Conservation (phyloP, 64 coral and sea anemone genomes). For the Anthopleura sola region DNA sequence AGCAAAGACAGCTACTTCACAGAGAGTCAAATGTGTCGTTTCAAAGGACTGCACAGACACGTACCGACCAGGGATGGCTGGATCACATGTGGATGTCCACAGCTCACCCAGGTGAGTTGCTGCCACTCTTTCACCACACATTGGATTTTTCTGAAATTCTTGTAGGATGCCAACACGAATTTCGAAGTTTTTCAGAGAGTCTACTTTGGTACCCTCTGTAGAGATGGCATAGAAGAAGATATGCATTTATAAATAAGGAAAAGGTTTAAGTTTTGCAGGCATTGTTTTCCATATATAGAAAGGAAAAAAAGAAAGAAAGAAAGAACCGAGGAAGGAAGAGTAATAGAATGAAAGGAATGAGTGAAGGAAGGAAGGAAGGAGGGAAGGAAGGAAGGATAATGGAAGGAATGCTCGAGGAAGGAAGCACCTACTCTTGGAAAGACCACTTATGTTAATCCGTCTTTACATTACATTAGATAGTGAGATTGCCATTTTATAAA, state of each 20-base stretch:
- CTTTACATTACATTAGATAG: no score
- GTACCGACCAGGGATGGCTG: conserved; percentile 65
- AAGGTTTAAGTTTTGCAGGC: background rate
- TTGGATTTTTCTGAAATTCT: conserved; percentile 61
- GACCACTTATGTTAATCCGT: no score
- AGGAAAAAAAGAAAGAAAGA: no score
- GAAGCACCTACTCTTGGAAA: background rate
- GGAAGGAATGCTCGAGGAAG: background rate
- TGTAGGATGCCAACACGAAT: conserved; percentile 62
- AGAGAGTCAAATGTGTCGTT: conserved; percentile 42
- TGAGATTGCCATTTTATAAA: no score
- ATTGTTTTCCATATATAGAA: no score
- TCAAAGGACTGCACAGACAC: conserved; percentile 68
- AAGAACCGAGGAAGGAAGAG: no score
- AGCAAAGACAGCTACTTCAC: conserved; percentile 81
- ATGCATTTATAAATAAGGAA: background rate
- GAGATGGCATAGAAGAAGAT: background rate
- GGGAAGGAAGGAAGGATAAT: background rate
- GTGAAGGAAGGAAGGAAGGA: background rate
- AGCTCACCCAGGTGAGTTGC: conserved; percentile 48
- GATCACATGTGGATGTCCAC: conserved; percentile 74
- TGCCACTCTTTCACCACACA: conserved; percentile 65
- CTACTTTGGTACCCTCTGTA: conserved; percentile 12
- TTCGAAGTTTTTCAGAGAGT: conserved; percentile 66
- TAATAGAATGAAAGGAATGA: no score